A percentile compares a stretch with the other conserved stretches of the same genome.
These are phyloP conservation scores for Oplegnathus fasciatus DNA, from an alignment of 2,113 vertebrate species.

Conservation along the genomic window DNA sequence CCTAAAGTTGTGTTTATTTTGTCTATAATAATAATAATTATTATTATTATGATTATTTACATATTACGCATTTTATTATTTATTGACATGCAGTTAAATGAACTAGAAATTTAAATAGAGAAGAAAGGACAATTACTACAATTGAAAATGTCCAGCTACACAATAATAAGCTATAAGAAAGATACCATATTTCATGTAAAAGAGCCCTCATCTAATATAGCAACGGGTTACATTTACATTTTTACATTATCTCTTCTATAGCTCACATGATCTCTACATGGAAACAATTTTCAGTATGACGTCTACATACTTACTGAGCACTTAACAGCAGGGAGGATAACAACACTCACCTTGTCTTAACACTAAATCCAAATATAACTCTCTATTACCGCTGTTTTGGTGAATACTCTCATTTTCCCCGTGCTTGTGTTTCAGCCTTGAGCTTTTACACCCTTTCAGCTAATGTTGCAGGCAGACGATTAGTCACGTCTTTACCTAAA, in stretches of 20 bases:
- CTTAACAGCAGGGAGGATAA: conserved; percentile 47
- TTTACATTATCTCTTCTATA: conserved; percentile 3
- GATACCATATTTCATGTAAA: background rate
- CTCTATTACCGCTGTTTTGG: conserved; percentile 31
- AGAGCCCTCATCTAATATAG: background rate
- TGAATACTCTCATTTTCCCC: conserved; percentile 12
- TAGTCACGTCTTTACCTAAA: conserved; percentile 73
- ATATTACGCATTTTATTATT: too few relatives aligned
- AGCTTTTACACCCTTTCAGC: conserved; percentile 56
- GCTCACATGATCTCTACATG: conserved; percentile 6
- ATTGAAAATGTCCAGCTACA: background rate
- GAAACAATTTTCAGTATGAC: conserved; percentile 29
- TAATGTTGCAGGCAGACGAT: conserved; percentile 53
- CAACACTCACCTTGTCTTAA: conserved; percentile 47
- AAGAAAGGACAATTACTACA: too few relatives aligned
- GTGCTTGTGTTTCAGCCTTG: background rate
- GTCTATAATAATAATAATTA: too few relatives aligned
- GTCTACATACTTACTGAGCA: conserved; percentile 39
- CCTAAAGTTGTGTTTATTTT: background rate
- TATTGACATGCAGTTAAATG: background rate
- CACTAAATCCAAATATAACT: conserved; percentile 48
- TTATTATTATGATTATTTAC: too few relatives aligned
- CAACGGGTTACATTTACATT: conserved; percentile 4
- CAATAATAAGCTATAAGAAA: background rate
- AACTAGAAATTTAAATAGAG: background rate